Evolutionary conservation across 2,888 invertebrate species (phyloP).

Genomic region (Meteorus colon): DNA sequence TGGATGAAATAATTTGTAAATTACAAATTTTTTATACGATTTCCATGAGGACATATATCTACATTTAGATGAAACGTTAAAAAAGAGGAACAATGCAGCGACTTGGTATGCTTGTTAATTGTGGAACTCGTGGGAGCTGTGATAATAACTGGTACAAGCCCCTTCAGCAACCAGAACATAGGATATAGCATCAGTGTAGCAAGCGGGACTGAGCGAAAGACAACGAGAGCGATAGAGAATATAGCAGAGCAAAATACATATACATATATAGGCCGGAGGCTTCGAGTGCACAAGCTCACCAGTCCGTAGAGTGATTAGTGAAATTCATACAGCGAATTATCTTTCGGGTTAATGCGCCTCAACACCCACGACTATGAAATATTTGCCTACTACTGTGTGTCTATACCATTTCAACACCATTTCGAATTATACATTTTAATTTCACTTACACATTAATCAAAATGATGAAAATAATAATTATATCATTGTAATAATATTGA

Average conservation of each 20-base stretch:
- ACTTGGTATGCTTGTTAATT: conserved; percentile 30
- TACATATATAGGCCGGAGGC: conserved; percentile 29
- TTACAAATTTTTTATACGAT: too few species aligned
- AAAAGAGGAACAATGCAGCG: not conserved
- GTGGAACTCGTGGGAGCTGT: conserved; percentile 43
- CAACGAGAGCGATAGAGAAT: conserved; percentile 30
- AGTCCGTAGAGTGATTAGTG: conserved; percentile 49
- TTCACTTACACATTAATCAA: not conserved
- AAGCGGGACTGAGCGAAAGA: conserved; percentile 20
- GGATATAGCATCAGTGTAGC: conserved; percentile 31
- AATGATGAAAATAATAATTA: not conserved
- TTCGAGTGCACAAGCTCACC: conserved; percentile 33
- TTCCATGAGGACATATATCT: not conserved
- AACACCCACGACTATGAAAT: conserved; percentile 31
- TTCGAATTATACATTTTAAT: conserved; percentile 9
- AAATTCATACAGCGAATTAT: conserved; percentile 52
- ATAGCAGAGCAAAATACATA: not conserved
- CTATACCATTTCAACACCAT: conserved; percentile 3
- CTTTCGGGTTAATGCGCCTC: conserved; percentile 33
- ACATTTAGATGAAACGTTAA: not conserved
- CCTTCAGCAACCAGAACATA: conserved; percentile 19
- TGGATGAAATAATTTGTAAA: not conserved
- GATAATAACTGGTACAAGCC: conserved; percentile 53
- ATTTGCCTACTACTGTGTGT: conserved; percentile 7
- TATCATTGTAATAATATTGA: too few species aligned